Evolutionary conservation across 2,888 invertebrate species (phyloP).

Genomic region (Tribolium freemani): DNA sequence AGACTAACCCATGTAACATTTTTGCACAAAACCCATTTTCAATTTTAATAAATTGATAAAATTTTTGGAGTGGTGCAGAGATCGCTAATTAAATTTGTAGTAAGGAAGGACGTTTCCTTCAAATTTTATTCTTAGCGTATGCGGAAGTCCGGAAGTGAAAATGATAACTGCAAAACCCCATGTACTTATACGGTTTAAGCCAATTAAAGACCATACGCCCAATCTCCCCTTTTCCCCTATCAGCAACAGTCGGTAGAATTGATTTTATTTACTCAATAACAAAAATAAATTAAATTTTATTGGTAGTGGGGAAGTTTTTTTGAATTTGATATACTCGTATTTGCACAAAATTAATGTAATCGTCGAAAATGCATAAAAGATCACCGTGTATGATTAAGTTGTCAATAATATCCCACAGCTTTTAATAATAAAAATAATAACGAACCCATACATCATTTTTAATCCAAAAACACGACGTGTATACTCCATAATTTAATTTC

Average conservation of each 20-base stretch:
- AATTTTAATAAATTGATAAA: too few relatives aligned
- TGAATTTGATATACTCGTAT: not conserved
- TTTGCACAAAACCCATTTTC: too few relatives aligned
- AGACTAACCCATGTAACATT: too few relatives aligned
- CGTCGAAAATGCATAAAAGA: constrained; percentile 17
- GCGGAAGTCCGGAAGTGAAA: not conserved
- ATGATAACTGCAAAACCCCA: not conserved
- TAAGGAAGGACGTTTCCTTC: too few relatives aligned
- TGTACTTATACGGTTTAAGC: not conserved
- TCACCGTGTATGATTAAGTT: constrained; percentile 22
- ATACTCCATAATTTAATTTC: constrained; percentile 32
- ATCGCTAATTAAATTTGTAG: too few relatives aligned
- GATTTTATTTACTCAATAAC: not conserved
- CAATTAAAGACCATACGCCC: not conserved
- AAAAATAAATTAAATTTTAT: constrained; percentile 1
- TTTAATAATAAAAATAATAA: constrained; percentile 40
- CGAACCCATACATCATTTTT: constrained; percentile 34
- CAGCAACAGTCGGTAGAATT: not conserved
- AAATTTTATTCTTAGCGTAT: too few relatives aligned
- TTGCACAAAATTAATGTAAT: constrained; percentile 22
- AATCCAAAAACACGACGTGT: constrained; percentile 27
- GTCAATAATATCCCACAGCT: constrained; percentile 15
- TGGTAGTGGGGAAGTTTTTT: constrained; percentile 1
- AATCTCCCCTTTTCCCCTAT: not conserved
- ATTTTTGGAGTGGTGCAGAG: too few relatives aligned